Base-by-base conservation (phyloP, 2,888 invertebrate species). In the Macaria liturata region DNA sequence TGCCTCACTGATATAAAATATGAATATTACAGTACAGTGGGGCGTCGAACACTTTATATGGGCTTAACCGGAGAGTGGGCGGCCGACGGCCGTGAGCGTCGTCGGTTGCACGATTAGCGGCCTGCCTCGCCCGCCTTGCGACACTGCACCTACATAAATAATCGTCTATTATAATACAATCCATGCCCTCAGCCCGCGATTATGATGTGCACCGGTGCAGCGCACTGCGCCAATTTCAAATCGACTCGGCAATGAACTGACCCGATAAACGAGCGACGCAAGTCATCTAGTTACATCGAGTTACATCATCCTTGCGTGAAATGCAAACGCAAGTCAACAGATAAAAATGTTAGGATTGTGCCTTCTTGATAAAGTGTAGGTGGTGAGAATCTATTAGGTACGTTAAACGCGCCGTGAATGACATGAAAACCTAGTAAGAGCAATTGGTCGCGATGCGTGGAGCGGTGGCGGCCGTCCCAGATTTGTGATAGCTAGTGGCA, bases 41-140 rank as follows among this genome's bases (percentile, higher is more conserved):
- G 81, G 76, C 75, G 70, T 74, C 77, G 80, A 81, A 83, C 81
- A 81, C 90, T 89, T 74, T 86, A 90, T 89, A 90, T 88, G 91
- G 91, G 76, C 77, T 88, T 89, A 87, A 89, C 80, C 73, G 71
- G 79, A 82, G 86, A 88, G 91, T 91, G 89, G 91, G 91, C 81
- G 90, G 91, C 78, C 77, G 90, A 70, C 84, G 90, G 81, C 90
- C 91, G 78, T 90, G 90, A 91, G 86, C 83, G 75, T 80, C 70
- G 75, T 61, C 65, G 77, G 81, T 80, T 76, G 85, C 82, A 79
- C 84, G 88, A 82, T 84, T 83, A 86, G 86, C 80, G 75, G 76
- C 76, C 65, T 68, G 68, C 76, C 80, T 79, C 78, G 81, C 81
- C 80, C 76, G 76, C 59, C 74, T 75, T 88, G 84, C 88, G 81